Conservation (phyloP, 2,113 vertebrate species). For the Corydoras maculifer region DNA sequence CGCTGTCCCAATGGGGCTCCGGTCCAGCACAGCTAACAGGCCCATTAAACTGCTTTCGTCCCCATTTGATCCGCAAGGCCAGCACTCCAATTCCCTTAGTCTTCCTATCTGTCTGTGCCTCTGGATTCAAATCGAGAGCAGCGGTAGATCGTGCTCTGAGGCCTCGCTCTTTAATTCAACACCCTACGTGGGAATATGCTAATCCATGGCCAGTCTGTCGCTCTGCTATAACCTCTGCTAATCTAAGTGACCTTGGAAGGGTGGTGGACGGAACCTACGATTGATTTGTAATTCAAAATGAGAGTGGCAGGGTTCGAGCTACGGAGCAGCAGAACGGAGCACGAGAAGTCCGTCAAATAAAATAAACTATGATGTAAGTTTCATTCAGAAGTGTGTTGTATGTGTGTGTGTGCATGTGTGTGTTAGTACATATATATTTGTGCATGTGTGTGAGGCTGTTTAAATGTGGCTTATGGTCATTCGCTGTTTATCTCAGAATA, state of each 20-base stretch:
- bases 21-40: conserved; percentile 22
- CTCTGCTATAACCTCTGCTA: conserved; percentile 82
- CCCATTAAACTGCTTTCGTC: conserved; percentile 23
- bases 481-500: conserved; percentile 14
- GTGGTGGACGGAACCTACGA: conserved; percentile 67
- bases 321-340: conserved; percentile 53
- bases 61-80: conserved; percentile 69
- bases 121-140: conserved; percentile 77
- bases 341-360: conserved; percentile 46
- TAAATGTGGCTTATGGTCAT: neutral
- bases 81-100: conserved; percentile 67
- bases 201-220: conserved; percentile 74
- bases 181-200: conserved; percentile 81
- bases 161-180: conserved; percentile 78
- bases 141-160: conserved; percentile 50
- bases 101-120: conserved; percentile 81
- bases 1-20: conserved; percentile 19
- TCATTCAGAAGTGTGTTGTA: conserved; percentile 22
- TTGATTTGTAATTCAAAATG: conserved; percentile 91
- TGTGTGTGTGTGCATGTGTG: neutral
- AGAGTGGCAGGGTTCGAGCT: conserved; percentile 69
- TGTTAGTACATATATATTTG: neutral
- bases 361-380: conserved; percentile 38
- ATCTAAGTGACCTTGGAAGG: conserved; percentile 90
- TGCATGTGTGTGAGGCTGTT: neutral